phyloP scores from a whole-genome alignment of 64 coral and sea anemone species.

The Porites australiensis region DNA sequence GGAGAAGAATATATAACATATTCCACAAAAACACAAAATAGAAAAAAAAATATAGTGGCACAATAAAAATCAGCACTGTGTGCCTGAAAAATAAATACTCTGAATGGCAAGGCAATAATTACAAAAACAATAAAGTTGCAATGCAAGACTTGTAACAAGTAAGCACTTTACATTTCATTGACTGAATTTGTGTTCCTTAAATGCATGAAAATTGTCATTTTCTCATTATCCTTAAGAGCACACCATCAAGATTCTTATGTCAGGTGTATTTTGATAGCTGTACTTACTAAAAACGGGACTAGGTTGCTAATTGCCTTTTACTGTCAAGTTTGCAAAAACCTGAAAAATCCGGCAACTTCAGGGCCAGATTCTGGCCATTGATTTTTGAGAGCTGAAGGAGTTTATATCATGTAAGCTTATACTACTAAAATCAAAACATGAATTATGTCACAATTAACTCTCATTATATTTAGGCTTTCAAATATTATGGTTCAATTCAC shows the following conservation, averaged over 20 bases:
- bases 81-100: too few relatives aligned
- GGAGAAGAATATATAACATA: too few relatives aligned
- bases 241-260: not conserved
- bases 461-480: not conserved
- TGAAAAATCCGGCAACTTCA: too few relatives aligned
- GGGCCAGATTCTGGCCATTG: too few relatives aligned
- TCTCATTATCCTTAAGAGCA: not conserved
- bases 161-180: too few relatives aligned
- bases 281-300: not conserved
- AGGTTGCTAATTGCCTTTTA: not conserved
- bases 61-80: too few relatives aligned
- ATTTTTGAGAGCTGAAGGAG: not conserved
- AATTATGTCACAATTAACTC: not conserved
- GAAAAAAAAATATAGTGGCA: too few relatives aligned
- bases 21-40: too few relatives aligned
- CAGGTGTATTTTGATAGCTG: slow-evolving; percentile 31
- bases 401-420: not conserved
- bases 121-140: too few relatives aligned
- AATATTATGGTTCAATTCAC: too few relatives aligned
- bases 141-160: too few relatives aligned
- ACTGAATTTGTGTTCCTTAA: not conserved
- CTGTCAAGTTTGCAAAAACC: not conserved
- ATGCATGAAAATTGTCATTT: not conserved
- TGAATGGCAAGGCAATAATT: too few relatives aligned
- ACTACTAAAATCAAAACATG: not conserved